Percentiles rank a stretch among this genome's conserved stretches.
phyloP scores from a whole-genome alignment of 2,113 vertebrate genomes.

The Sitta europaea region DNA sequence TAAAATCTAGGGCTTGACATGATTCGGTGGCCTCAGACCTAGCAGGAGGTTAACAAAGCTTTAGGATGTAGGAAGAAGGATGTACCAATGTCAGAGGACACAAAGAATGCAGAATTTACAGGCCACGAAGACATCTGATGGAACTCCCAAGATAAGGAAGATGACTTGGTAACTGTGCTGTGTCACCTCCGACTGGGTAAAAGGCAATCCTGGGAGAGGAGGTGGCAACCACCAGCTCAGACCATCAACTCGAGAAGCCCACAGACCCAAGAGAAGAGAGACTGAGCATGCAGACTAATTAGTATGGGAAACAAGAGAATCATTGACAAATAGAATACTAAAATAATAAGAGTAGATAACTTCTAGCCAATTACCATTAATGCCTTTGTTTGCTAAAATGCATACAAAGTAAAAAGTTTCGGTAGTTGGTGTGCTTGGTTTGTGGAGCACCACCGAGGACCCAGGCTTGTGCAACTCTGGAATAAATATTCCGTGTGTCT shows the following conservation, averaged over 20 bases:
- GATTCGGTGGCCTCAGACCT: neutral
- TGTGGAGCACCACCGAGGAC: neutral
- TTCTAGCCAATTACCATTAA: neutral
- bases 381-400: neutral
- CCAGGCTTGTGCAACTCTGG: neutral
- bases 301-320: neutral
- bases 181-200: neutral
- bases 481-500: neutral
- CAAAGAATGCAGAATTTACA: neutral
- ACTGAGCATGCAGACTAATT: neutral
- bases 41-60: neutral
- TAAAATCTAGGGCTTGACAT: neutral
- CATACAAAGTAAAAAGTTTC: neutral
- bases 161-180: neutral
- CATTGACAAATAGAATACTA: too few relatives aligned
- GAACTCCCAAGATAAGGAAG: neutral
- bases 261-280: neutral
- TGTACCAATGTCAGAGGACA: neutral
- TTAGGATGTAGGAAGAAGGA: neutral
- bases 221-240: fast-evolving
- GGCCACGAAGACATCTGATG: neutral
- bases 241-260: neutral
- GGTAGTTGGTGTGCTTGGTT: neutral
- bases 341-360: neutral
- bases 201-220: neutral